Conservation (phyloP, 2,797 vertebrate genomes). For the Astyanax mexicanus region DNA sequence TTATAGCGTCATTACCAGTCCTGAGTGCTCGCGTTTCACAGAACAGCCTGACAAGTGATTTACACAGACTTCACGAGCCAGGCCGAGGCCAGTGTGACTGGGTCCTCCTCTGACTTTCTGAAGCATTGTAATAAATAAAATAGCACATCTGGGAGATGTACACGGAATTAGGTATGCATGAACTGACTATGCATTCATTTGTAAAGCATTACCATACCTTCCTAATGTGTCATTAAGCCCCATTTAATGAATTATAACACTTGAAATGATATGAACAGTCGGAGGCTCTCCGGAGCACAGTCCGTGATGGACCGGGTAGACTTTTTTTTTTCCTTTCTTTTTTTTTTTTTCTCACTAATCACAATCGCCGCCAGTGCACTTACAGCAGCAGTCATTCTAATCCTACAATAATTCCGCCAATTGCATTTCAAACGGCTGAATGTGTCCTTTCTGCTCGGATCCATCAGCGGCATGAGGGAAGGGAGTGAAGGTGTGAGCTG, state of each 20-base stretch:
- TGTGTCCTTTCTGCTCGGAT: constrained; percentile 54
- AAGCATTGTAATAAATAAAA: constrained; percentile 39
- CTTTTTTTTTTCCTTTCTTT: background rate
- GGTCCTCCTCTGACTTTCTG: constrained; percentile 8
- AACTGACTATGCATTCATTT: constrained; percentile 51
- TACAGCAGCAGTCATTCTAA: constrained; percentile 47
- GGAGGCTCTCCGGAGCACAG: constrained; percentile 25
- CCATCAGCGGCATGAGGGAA: constrained; percentile 42
- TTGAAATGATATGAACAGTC: constrained; percentile 54
- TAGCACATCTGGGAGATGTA: constrained; percentile 23
- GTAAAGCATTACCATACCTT: constrained; percentile 50
- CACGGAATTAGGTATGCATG: constrained; percentile 42
- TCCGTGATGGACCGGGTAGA: constrained; percentile 25
- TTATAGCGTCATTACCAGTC: constrained; percentile 75
- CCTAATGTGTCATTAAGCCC: constrained; percentile 54
- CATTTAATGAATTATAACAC: constrained; percentile 55
- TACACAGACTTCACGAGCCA: constrained; percentile 40
- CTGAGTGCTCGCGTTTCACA: constrained; percentile 70
- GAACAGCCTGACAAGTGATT: constrained; percentile 55
- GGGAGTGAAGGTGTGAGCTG: constrained; percentile 54
- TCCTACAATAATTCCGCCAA: constrained; percentile 51
- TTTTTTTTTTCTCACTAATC: constrained; percentile 29
- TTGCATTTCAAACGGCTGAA: constrained; percentile 57
- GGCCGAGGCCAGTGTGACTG: constrained; percentile 1
- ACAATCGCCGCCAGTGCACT: constrained; percentile 46